phyloP scores from a whole-genome alignment of 1,140 invertebrate species.

The Drosophila orena region DNA sequence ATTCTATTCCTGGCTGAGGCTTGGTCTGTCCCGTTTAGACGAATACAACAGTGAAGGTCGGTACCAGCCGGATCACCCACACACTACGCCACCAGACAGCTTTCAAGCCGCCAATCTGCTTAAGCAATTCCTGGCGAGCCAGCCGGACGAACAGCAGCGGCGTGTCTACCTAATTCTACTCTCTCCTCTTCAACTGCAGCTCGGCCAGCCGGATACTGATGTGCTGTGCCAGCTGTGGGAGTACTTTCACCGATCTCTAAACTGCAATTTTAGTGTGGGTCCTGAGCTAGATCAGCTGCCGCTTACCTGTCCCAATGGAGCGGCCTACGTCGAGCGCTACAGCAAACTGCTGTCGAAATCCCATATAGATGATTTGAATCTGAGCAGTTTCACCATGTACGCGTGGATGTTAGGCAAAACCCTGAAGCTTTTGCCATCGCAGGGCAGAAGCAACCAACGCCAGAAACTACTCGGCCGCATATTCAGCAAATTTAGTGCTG shows the following conservation, averaged over 20 bases:
- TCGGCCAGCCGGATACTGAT: slow-evolving; percentile 54
- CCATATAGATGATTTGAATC: slow-evolving; percentile 68
- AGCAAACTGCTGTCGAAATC: slow-evolving; percentile 35
- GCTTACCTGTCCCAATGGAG: slow-evolving; percentile 52
- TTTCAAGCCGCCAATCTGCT: slow-evolving; percentile 38
- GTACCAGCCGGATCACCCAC: neutral
- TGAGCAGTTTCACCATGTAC: slow-evolving; percentile 75
- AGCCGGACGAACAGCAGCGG: slow-evolving; percentile 75
- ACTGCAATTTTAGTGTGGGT: slow-evolving; percentile 59
- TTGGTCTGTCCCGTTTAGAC: slow-evolving; percentile 44
- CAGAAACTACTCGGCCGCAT: slow-evolving; percentile 82
- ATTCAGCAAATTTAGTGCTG: slow-evolving; percentile 78
- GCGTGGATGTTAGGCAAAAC: slow-evolving; percentile 70
- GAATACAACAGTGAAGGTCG: slow-evolving; percentile 10
- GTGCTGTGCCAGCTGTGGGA: slow-evolving; percentile 80
- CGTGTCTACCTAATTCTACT: slow-evolving; percentile 65
- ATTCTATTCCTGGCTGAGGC: slow-evolving; percentile 65
- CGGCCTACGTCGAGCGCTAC: slow-evolving; percentile 73
- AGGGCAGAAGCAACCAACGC: slow-evolving; percentile 50
- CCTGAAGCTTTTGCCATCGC: slow-evolving; percentile 26
- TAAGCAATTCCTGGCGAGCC: slow-evolving; percentile 62
- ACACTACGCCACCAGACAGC: neutral
- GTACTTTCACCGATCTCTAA: slow-evolving; percentile 76
- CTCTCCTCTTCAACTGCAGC: slow-evolving; percentile 65
- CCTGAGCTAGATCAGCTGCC: slow-evolving; percentile 61